These are phyloP conservation scores for Bimastos eiseni DNA, from an alignment of 2,888 invertebrate species.

Conservation along the genomic window DNA sequence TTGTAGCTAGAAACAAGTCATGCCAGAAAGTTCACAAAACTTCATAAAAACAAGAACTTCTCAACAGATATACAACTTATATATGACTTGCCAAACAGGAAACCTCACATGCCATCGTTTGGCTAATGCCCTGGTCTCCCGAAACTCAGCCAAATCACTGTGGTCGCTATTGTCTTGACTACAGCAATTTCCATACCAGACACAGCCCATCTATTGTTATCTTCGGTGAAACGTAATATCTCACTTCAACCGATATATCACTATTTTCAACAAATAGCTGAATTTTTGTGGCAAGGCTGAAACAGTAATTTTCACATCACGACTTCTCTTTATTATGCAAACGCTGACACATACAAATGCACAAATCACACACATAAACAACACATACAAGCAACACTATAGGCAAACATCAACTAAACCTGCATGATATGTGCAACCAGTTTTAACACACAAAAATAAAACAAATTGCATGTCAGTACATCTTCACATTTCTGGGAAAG, in stretches of 20 bases:
- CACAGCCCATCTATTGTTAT: not conserved
- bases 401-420: not conserved
- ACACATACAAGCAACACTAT: not conserved
- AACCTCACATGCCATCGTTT: not conserved
- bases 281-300: not conserved
- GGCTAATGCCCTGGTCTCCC: too few relatives aligned
- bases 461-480: not conserved
- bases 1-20: not conserved
- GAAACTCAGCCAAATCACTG: too few relatives aligned
- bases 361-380: too few relatives aligned
- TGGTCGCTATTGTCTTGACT: too few relatives aligned
- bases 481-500: not conserved
- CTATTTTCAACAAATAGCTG: too few relatives aligned
- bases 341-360: not conserved
- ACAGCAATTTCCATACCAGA: not conserved
- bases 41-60: too few relatives aligned
- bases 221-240: not conserved
- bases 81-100: not conserved
- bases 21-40: too few relatives aligned
- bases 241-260: too few relatives aligned
- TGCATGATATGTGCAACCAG: not conserved
- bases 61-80: too few relatives aligned
- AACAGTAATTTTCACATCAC: conserved; percentile 6
- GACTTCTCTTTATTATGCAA: not conserved
- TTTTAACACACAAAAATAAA: not conserved